A percentile compares a stretch with the other conserved stretches of the same genome.
phyloP scores from a whole-genome alignment of 2,797 vertebrate species.

The Anguilla megastoma region DNA sequence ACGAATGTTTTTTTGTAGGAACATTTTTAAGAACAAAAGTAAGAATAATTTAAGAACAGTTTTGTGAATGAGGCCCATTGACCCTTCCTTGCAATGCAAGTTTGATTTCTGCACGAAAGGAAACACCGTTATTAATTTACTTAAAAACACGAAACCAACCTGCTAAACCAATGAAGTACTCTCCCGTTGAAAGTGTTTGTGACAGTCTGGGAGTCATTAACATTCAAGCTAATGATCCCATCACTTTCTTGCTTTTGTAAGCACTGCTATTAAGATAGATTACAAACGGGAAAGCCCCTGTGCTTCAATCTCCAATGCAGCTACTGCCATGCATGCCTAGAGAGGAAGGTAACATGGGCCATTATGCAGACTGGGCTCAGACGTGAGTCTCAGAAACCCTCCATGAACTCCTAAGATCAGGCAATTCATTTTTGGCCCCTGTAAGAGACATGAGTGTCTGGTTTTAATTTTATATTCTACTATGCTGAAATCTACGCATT shows the following conservation, averaged over 20 bases:
- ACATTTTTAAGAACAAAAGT: no score
- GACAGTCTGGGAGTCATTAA: not conserved
- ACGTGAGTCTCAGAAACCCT: not conserved
- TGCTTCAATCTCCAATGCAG: constrained; percentile 33
- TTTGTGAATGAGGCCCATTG: no score
- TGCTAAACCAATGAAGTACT: not conserved
- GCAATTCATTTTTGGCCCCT: not conserved
- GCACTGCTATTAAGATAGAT: not conserved
- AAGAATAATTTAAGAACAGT: no score
- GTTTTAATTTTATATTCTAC: not conserved
- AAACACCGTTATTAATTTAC: constrained; percentile 36
- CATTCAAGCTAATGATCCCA: constrained; percentile 34
- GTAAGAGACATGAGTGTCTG: not conserved
- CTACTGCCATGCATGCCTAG: constrained; percentile 32
- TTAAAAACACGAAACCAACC: constrained; percentile 26
- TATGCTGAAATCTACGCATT: not conserved
- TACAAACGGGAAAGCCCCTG: constrained; percentile 7
- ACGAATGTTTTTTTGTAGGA: no score
- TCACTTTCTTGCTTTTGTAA: constrained; percentile 19
- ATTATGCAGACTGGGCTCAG: constrained; percentile 29
- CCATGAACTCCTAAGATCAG: not conserved
- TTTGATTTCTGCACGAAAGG: no score
- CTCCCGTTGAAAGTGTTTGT: not conserved
- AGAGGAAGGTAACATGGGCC: constrained; percentile 30
- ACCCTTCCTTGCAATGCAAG: no score